Evolutionary conservation across 2,888 invertebrate genomes (phyloP), one percentile per base, ranked within the genome.

Genomic region (Drosophila kanekoi): DNA sequence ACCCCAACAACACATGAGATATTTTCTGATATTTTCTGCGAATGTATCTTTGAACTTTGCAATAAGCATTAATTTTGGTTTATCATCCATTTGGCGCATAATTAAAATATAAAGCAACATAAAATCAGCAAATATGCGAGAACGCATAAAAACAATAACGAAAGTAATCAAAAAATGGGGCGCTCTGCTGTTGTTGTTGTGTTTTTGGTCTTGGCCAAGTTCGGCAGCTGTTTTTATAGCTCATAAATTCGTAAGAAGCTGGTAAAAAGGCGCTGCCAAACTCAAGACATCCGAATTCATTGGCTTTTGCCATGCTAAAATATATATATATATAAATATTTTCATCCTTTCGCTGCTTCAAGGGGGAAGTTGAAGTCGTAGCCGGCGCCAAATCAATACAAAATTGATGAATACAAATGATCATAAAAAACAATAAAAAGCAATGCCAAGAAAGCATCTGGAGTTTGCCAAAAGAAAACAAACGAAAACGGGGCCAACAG

Each of bases 341-440:
- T 83, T 72, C 76, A 83, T 83, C 78, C 79, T 80, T 86, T 86
- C 73, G 33, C 61, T 68, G 70, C 23, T 20, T 45, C 20, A 18
- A 41, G 28, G 33, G 40, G 33, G 33, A 51, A 33, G 32, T 62
- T 79, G 81, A 79, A 63, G 32, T 32, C 20, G 33, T 23, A 13
- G 41, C 28, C 37, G 38, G 67, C 63, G 53, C 61, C 37, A 51
- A 85, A 89, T 81, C 89, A 87, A 85, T 83, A 87, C 81, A 73
- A 85, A 83, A 87, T 87, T 87, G 85, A 87, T 89, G 87, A 87
- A 87, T 89, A 87, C 87, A 88, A 81, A 87, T 87, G 89, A 85
- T 83, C 87, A 87, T 87, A 87, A 87, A 89, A 87, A 81, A 86
- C 79, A 89, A 89, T 89, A 89, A 87, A 88, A 89, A 76, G 70